These are phyloP conservation scores for Tetanocera ferruginea DNA, from an alignment of 2,888 invertebrate species.

Conservation along the genomic window DNA sequence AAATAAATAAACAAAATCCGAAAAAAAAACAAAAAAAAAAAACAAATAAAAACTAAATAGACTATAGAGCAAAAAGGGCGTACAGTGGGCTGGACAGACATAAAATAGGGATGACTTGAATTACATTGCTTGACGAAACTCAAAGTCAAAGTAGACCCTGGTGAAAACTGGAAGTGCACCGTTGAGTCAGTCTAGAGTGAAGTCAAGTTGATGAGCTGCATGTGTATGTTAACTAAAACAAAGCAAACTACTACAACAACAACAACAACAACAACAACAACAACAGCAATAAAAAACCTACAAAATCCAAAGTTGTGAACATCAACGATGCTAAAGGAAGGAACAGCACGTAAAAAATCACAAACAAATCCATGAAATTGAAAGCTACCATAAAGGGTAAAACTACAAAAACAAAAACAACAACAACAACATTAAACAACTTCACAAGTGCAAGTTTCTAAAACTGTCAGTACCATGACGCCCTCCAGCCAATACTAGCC, in stretches of 20 bases:
- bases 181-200: neutral
- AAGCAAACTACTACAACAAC: constrained; percentile 58
- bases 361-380: constrained; percentile 34
- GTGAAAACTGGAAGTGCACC: neutral
- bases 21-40: constrained; percentile 23
- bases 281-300: constrained; percentile 28
- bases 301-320: constrained; percentile 36
- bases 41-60: constrained; percentile 46
- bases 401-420: neutral
- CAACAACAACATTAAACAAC: neutral
- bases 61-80: too few relatives aligned
- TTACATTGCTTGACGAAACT: neutral
- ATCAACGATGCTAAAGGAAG: constrained; percentile 27
- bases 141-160: neutral
- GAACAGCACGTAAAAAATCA: constrained; percentile 30
- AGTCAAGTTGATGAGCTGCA: constrained; percentile 39
- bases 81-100: neutral
- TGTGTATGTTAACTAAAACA: constrained; percentile 51
- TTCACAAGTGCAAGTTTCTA: too few relatives aligned
- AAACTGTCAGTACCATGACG: too few relatives aligned
- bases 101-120: neutral
- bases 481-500: too few relatives aligned
- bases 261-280: constrained; percentile 50
- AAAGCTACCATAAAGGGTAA: constrained; percentile 1
- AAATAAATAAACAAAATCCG: constrained; percentile 1